Evolutionary conservation across 1,140 invertebrate species (phyloP), one percentile per base, ranked within the genome.

Genomic region (Heliconius melpomene): DNA sequence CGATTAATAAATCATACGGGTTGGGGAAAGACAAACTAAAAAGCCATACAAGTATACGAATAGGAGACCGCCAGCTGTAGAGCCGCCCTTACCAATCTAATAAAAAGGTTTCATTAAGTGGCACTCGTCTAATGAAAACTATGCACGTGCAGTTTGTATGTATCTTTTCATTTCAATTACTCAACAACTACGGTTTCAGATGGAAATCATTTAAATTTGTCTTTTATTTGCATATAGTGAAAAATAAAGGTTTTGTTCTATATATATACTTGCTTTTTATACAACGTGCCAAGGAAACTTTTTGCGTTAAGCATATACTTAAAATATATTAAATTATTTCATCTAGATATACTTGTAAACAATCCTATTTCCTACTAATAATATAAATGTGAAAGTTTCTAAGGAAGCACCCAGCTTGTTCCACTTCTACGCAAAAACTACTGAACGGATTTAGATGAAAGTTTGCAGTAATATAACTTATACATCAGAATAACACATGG

Each of bases 91-190:
- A 79, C 77, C 87, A 91, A 93, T 93, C 90, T 90, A 90, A 92
- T 92, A 90, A 93, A 93, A 93, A 92, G 90, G 90, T 91, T 93
- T 92, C 82, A 86, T 85, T 82, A 81, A 85, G 76, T 66, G 60
- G 60, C 70, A 74, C 73, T 81, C 75, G 79, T 29, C 54, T 81
- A 82, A 78, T 76, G 72, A 81, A 81, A 78, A 78, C 77, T 76
- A 32, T 73, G 86, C 89, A 90, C 89, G 89, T 91, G 88, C 86
- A 77, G 80, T 81, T 83, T 83, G 83, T 85, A 74, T 60, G 71
- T 38, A 74, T 77, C 74, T 79, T 76, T 74, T 72, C 32, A 54
- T 38, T 46, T 38, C 7, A 18, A 40, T 36, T 46, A 9, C 72
- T 50, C 13, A 16, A 46, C 0, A 46, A 46, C 40, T 46, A 16